Conservation (phyloP, 2,888 invertebrate species). For the Lampropteryx suffumata region DNA sequence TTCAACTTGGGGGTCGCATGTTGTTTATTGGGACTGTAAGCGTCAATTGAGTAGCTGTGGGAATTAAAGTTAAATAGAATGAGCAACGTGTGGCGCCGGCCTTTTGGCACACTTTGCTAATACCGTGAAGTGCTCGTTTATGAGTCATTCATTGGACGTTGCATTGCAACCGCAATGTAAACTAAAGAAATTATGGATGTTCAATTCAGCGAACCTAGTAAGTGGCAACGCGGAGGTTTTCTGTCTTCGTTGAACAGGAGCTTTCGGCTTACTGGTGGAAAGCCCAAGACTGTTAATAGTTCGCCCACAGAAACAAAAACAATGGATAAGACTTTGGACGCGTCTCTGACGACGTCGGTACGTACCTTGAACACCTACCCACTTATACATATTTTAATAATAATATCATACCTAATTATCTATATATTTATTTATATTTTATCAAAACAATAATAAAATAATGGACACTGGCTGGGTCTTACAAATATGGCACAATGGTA, state of each 20-base stretch:
- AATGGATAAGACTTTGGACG: constrained; percentile 53
- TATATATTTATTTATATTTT: too few relatives aligned
- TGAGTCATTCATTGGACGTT: constrained; percentile 71
- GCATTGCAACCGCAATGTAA: constrained; percentile 69
- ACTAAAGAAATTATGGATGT: constrained; percentile 69
- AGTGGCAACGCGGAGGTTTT: constrained; percentile 76
- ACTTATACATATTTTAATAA: too few relatives aligned
- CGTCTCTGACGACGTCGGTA: constrained; percentile 32
- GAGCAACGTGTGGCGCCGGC: constrained; percentile 53
- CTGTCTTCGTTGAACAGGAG: constrained; percentile 75
- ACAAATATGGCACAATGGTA: too few relatives aligned
- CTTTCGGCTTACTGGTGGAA: constrained; percentile 67
- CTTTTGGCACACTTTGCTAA: constrained; percentile 60
- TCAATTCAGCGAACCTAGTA: constrained; percentile 65
- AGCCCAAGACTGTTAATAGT: constrained; percentile 54
- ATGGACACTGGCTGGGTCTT: too few relatives aligned
- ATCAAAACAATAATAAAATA: too few relatives aligned
- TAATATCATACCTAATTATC: too few relatives aligned
- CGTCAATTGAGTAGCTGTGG: constrained; percentile 23
- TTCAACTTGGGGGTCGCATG: constrained; percentile 6
- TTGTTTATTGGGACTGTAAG: constrained; percentile 16
- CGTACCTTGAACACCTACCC: background rate
- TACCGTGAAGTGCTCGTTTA: constrained; percentile 56
- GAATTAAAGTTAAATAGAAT: constrained; percentile 35
- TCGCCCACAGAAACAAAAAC: constrained; percentile 59